Evolutionary conservation across 2,888 invertebrate genomes (phyloP), one percentile per base, ranked within the genome.

Genomic region (Caradrina kadenii): DNA sequence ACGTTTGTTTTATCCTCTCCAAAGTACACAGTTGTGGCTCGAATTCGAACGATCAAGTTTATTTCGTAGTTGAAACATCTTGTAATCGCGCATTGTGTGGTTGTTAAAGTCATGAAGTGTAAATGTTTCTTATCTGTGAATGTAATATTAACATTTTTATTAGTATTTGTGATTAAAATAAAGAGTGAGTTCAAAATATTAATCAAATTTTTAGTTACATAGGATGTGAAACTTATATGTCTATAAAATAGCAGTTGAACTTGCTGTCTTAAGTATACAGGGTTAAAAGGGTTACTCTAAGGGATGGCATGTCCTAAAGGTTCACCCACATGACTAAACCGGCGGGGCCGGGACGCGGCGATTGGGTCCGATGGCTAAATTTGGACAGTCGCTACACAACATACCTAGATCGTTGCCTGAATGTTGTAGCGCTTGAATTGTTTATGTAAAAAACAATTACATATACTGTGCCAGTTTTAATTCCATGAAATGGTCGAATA

Each of bases 81-180:
- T 31, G 39, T 19, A 48, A 39, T 54, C 10, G 53, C 21, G 39
- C 7, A 7, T 35, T 17, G 48, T 21, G 19, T 26, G 26, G 22
- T 45, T 39, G 31, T 35, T 19, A 53, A 60, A 26, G n/a, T 42
- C 48, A 83, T 79, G 76, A 60, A 68, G 54, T 72, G 62, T 63
- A 76, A 42, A 70, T 7, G 73, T 61, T 53, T 55, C 35, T 48
- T 60, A 17, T 60, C 48, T 42, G 56, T 74, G 52, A 52, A 63
- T 62, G 55, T 70, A 49, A 50, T 73, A 17, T 22, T 75, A n/a
- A 52, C 54, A 45, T 61, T 82, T n/a, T 64, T 76, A 58, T 17
- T 69, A 19, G 76, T 84, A 52, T 78, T 55, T 59, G 61, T 66
- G 54, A 35, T 78, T 4, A 61, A 61, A 52, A 45, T 55, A 49